Evolutionary conservation across 2,797 vertebrate genomes (phyloP).

Genomic region (Tiaroga cobitis): DNA sequence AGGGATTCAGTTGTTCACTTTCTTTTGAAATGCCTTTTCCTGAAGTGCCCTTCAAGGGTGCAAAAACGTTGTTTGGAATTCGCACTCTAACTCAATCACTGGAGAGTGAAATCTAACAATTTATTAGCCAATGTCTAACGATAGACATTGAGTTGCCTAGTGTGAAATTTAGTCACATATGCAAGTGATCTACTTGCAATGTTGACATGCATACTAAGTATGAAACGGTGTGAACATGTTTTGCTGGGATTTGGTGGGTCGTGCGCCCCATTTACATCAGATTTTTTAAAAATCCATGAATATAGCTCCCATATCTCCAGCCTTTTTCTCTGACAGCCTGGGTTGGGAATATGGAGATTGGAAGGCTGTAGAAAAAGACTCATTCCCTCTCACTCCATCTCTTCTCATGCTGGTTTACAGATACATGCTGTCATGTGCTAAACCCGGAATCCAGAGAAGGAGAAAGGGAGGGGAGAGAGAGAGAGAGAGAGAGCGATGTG

Average conservation of each 20-base stretch:
- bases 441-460: constrained; percentile 58
- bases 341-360: constrained; percentile 61
- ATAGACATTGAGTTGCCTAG: not conserved
- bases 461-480: constrained; percentile 24
- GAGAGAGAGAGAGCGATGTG: constrained; percentile 50
- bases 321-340: constrained; percentile 43
- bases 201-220: constrained; percentile 23
- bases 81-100: not conserved
- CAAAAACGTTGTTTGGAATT: no score
- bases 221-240: constrained; percentile 40
- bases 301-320: constrained; percentile 60
- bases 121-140: not conserved
- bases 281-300: constrained; percentile 53
- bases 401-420: constrained; percentile 46
- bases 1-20: no score
- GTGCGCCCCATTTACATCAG: constrained; percentile 11
- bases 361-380: constrained; percentile 47
- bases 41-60: no score
- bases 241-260: constrained; percentile 42
- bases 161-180: not conserved
- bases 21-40: no score
- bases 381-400: constrained; percentile 65
- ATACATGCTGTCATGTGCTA: constrained; percentile 66
- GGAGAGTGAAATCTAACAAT: not conserved
- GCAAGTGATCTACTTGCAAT: constrained; percentile 24